Conservation (phyloP, 2,888 invertebrate species). For the Erpobdella octoculata region DNA sequence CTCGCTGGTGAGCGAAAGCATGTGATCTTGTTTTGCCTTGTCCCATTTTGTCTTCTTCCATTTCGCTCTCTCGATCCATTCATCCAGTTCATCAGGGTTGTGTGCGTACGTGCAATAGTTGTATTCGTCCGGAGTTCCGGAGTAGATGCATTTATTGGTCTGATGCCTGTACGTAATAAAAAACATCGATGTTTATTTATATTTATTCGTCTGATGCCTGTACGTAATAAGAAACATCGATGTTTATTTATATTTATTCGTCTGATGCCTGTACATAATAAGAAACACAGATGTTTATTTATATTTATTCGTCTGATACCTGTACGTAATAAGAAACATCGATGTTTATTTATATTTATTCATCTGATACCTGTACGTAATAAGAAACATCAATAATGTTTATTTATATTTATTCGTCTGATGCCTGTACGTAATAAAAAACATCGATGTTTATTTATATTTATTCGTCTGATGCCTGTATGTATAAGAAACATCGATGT, state of each 20-base stretch:
- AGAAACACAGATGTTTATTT: no score
- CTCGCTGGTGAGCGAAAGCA: slow-evolving; percentile 47
- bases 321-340: no score
- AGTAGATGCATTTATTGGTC: slow-evolving; percentile 42
- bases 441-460: no score
- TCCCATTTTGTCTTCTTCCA: slow-evolving; percentile 48
- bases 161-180: slow-evolving; percentile 38
- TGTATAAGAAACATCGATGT: no score
- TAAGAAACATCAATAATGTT: no score
- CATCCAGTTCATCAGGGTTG: slow-evolving; percentile 47
- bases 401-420: no score
- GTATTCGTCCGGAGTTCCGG: slow-evolving; percentile 45
- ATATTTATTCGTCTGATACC: no score
- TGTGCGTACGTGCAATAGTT: slow-evolving; percentile 48
- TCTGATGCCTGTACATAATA: no score
- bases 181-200: background rate
- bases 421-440: no score
- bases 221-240: background rate
- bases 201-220: background rate
- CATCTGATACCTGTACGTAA: no score
- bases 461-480: no score
- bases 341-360: no score
- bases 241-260: background rate
- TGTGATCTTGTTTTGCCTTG: slow-evolving; percentile 44
- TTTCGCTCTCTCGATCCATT: slow-evolving; percentile 47